Evolutionary conservation across 2,113 vertebrate genomes (phyloP).

Genomic region (Muntiacus reevesi): DNA sequence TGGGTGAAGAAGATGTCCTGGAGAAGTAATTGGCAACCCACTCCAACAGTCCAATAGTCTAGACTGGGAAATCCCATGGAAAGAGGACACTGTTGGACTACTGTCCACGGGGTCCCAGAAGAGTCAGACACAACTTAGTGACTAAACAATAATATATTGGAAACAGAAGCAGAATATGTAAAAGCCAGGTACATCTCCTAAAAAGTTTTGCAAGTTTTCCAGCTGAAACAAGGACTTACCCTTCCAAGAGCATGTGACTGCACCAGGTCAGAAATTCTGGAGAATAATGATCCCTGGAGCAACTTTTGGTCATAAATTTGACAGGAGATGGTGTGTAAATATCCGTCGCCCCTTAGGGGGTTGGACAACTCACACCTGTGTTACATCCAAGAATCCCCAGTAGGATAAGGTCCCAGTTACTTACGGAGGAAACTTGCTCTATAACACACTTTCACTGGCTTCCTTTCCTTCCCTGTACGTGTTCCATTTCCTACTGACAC

Average conservation of each 20-base stretch:
- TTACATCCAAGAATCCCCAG: not conserved
- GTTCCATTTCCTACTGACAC: not conserved
- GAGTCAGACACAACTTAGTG: not conserved
- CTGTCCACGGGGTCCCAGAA: not conserved
- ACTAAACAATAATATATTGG: not conserved
- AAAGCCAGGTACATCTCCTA: not conserved
- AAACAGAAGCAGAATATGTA: not conserved
- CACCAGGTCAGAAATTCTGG: not conserved
- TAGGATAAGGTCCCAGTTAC: not conserved
- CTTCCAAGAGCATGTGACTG: not conserved
- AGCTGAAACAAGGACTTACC: not conserved
- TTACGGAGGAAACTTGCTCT: not conserved
- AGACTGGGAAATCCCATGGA: not conserved
- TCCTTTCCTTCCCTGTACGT: not conserved
- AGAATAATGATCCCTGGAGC: not conserved
- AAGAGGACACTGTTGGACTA: not conserved
- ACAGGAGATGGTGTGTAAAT: not conserved
- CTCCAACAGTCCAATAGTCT: not conserved
- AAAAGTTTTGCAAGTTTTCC: not conserved
- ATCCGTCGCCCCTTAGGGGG: rapidly evolving
- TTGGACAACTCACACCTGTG: not conserved
- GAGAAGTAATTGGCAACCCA: not conserved
- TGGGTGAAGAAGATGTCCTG: not conserved
- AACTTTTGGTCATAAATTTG: not conserved
- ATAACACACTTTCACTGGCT: not conserved